Percentiles rank a stretch among this genome's conserved stretches.
phyloP scores from a whole-genome alignment of 2,888 invertebrate genomes.

The Zhengitettix transpicula region DNA sequence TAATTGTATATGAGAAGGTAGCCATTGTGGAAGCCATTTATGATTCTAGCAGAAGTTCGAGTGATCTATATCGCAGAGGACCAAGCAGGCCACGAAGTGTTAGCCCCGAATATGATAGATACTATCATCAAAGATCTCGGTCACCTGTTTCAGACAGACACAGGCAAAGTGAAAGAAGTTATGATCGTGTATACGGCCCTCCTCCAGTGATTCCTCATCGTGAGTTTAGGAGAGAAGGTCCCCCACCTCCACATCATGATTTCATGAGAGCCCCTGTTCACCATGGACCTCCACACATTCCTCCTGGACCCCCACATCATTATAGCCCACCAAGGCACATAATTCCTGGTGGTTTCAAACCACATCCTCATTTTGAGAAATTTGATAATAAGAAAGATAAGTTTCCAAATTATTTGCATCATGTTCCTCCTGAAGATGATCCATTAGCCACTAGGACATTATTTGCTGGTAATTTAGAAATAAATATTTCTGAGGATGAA shows the following conservation, averaged over 20 bases:
- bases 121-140: conserved; percentile 64
- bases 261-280: conserved; percentile 53
- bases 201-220: conserved; percentile 52
- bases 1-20: conserved; percentile 85
- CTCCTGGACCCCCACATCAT: conserved; percentile 46
- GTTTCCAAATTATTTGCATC: conserved; percentile 91
- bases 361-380: conserved; percentile 39
- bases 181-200: conserved; percentile 60
- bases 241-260: conserved; percentile 57
- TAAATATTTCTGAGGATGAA: conserved; percentile 90
- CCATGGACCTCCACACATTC: conserved; percentile 47
- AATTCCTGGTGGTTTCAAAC: conserved; percentile 35
- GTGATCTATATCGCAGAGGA: conserved; percentile 24
- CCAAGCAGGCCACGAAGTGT: conserved; percentile 51
- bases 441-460: conserved; percentile 88
- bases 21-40: conserved; percentile 88
- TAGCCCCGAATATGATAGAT: conserved; percentile 54
- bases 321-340: conserved; percentile 59
- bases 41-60: conserved; percentile 42
- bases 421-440: conserved; percentile 91
- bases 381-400: conserved; percentile 72
- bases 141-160: conserved; percentile 46
- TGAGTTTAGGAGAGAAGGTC: conserved; percentile 18
- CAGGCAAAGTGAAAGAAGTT: conserved; percentile 34
- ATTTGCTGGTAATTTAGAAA: conserved; percentile 95